Conservation (phyloP, 92 coral and sea anemone genomes). For the Chrysogorgia sp. region DNA sequence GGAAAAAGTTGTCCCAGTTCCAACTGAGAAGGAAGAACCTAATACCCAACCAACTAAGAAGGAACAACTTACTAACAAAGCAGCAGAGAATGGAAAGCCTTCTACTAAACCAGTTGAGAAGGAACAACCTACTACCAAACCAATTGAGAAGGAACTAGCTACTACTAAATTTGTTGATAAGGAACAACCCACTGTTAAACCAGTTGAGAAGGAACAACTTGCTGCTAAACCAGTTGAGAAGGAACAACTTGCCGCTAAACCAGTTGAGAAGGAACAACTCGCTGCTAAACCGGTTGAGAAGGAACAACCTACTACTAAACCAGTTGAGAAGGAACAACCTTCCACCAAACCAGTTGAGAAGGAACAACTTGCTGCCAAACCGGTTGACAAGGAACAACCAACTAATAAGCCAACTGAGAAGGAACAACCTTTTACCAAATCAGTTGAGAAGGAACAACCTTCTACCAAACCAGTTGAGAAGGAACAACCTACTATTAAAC, state of each 20-base stretch:
- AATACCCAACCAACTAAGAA: background rate
- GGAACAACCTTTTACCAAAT: background rate
- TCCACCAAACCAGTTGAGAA: background rate
- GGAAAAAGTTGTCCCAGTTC: background rate
- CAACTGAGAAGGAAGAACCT: no score
- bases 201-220: background rate
- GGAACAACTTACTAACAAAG: background rate
- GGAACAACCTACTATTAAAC: background rate
- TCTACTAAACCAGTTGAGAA: background rate
- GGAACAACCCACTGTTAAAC: background rate
- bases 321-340: background rate
- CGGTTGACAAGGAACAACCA: background rate
- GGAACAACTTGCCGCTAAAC: background rate
- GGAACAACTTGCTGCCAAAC: background rate
- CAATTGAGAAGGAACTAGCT: background rate
- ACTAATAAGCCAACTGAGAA: background rate
- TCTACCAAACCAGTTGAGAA: background rate
- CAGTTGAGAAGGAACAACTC: background rate
- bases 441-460: background rate
- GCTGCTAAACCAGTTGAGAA: background rate
- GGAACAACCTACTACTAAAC: background rate
- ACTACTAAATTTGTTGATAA: background rate
- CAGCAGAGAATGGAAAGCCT: background rate
- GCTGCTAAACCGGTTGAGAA: background rate
- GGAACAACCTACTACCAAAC: background rate